Evolutionary conservation across 1,140 invertebrate genomes (phyloP).

Genomic region (Luehdorfia chinensis): DNA sequence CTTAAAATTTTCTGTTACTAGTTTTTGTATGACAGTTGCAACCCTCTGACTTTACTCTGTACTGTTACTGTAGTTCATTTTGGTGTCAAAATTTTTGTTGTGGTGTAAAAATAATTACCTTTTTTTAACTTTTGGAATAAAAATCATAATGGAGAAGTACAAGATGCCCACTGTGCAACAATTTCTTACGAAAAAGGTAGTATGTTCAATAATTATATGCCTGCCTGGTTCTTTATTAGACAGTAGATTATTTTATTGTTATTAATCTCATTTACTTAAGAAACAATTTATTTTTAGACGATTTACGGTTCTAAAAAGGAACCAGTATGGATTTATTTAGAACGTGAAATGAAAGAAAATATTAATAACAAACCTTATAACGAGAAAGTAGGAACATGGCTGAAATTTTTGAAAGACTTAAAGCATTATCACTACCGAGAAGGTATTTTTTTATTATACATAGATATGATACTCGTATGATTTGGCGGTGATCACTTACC

Average conservation of each 20-base stretch:
- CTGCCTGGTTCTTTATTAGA: too few species aligned
- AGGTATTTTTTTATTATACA: slow-evolving; percentile 34
- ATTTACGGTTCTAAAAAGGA: slow-evolving; percentile 45
- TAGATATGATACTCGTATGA: too few species aligned
- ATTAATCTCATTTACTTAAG: too few species aligned
- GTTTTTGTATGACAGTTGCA: too few species aligned
- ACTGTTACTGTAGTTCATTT: too few species aligned
- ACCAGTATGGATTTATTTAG: slow-evolving; percentile 55
- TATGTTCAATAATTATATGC: slow-evolving; percentile 1
- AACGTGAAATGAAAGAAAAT: slow-evolving; percentile 54
- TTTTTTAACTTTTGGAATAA: slow-evolving; percentile 23
- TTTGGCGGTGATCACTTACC: too few species aligned
- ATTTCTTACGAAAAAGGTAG: slow-evolving; percentile 49
- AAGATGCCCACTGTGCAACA: slow-evolving; percentile 47
- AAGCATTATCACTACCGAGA: slow-evolving; percentile 42
- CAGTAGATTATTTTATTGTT: background rate
- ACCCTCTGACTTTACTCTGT: too few species aligned
- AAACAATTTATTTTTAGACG: slow-evolving; percentile 31
- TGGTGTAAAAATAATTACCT: background rate
- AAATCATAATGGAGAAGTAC: slow-evolving; percentile 38
- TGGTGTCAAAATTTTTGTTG: slow-evolving; percentile 19
- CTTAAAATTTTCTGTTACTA: too few species aligned
- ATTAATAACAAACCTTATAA: slow-evolving; percentile 50
- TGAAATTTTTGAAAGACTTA: slow-evolving; percentile 50
- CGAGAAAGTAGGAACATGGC: slow-evolving; percentile 54